Conservation (phyloP, 2,888 invertebrate genomes). For the Xestoiulus laeticollis region DNA sequence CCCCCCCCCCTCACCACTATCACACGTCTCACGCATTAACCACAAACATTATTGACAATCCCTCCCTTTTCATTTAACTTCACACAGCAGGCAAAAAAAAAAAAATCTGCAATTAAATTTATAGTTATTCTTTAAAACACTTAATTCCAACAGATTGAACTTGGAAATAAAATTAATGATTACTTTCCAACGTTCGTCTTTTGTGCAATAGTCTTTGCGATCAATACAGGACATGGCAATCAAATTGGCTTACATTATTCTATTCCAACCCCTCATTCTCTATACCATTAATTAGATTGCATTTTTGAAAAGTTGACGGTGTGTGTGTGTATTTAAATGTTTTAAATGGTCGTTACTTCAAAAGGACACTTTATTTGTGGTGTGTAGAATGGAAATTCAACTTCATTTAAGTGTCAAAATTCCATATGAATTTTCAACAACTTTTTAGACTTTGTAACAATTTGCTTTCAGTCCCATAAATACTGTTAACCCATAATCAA, state of each 20-base stretch:
- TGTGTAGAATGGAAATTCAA: too few relatives aligned
- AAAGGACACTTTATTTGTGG: background rate
- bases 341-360: background rate
- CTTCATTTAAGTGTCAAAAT: too few relatives aligned
- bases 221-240: background rate
- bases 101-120: slow-evolving; percentile 38
- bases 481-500: background rate
- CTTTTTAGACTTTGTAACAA: too few relatives aligned
- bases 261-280: background rate
- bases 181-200: background rate
- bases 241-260: slow-evolving; percentile 31
- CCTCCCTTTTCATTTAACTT: slow-evolving; percentile 41
- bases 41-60: slow-evolving; percentile 18
- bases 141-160: slow-evolving; percentile 43
- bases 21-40: slow-evolving; percentile 41
- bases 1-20: slow-evolving; percentile 25
- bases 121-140: slow-evolving; percentile 38
- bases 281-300: slow-evolving; percentile 25
- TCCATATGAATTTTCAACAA: too few relatives aligned
- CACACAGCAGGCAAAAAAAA: slow-evolving; percentile 20
- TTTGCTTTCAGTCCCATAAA: background rate
- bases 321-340: background rate
- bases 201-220: background rate
- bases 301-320: background rate
- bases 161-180: slow-evolving; percentile 43